Base-by-base conservation (phyloP, 2,113 vertebrate species). In the Bufo bufo region DNA sequence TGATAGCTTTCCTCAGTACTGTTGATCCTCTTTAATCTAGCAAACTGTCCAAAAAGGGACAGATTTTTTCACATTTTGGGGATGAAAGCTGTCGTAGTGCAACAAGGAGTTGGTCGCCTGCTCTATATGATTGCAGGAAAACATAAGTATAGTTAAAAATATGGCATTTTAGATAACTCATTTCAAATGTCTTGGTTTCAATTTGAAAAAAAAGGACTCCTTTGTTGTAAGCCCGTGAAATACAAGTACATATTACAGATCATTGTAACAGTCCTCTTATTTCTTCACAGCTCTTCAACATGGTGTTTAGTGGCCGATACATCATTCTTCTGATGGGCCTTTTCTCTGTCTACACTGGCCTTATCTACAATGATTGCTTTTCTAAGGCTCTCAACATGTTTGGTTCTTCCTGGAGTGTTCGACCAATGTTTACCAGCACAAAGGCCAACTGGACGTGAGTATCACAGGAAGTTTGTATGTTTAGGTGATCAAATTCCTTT, bases 351-450 rank as follows among this genome's bases (percentile, higher is more conserved):
- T 99, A 99, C 93, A 99, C 98, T 0, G 98, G 98, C 47, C 96
- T 99, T 91, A 99, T 99, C 94, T 99, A 99, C 93, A 99, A 99
- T 0, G 98, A 99, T 92, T 99, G 98, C 93, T 99, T 99, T 94
- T 99, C 98, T 90, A 99, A 99, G 91, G 96, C 98, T 0, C 94
- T 99, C 17, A 99, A 99, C 69, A 91, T 97, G 89, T 99, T 99
- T 0, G 97, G 98, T 4, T 99, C 98, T 0, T 96, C 97, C 0
- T 99, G 98, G 98, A 99, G 98, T 0, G 97, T 99, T 45, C 91
- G 95, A 86, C 96, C 98, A 0, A 99, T 99, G 98, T 99, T 99
- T 87, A 65, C 80, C 0, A 91, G 93, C 88, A 16, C 50, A 33
- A 65, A 52, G 14, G 95, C 56, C 90, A 99, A 99, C 90, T 99